A percentile compares a stretch with the other conserved stretches of the same genome.
phyloP scores from a whole-genome alignment of 2,113 vertebrate genomes.

The Toxostoma redivivum region DNA sequence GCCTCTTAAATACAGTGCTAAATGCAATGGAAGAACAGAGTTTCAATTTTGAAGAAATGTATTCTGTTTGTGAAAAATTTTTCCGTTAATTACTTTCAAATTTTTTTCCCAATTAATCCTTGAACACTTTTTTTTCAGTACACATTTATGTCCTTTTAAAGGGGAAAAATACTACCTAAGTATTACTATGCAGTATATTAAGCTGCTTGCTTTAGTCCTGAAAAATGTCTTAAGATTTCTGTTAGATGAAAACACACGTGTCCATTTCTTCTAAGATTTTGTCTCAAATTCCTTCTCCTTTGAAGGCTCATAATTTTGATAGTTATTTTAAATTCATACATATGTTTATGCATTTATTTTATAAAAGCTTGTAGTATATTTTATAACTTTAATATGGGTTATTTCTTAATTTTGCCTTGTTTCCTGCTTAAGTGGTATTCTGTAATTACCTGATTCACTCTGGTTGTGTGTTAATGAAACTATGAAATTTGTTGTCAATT shows the following conservation, averaged over 20 bases:
- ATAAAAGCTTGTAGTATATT: not conserved
- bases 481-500: slow-evolving; percentile 58
- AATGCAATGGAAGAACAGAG: not conserved
- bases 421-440: not conserved
- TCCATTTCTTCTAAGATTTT: not conserved
- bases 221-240: not conserved
- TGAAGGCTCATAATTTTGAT: not conserved
- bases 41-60: not conserved
- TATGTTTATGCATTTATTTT: not conserved
- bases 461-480: not conserved
- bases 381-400: not conserved
- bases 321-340: not conserved
- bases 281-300: not conserved
- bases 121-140: not conserved
- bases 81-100: not conserved
- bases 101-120: not conserved
- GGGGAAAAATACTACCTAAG: not conserved
- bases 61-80: not conserved
- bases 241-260: not conserved
- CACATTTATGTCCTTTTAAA: not conserved
- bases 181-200: not conserved
- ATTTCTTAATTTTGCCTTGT: slow-evolving; percentile 19
- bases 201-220: not conserved
- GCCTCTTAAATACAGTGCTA: not conserved
- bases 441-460: slow-evolving; percentile 30